Percentiles rank a stretch among this genome's conserved stretches.
phyloP scores from a whole-genome alignment of 2,113 vertebrate species.

The Ochotona princeps region DNA sequence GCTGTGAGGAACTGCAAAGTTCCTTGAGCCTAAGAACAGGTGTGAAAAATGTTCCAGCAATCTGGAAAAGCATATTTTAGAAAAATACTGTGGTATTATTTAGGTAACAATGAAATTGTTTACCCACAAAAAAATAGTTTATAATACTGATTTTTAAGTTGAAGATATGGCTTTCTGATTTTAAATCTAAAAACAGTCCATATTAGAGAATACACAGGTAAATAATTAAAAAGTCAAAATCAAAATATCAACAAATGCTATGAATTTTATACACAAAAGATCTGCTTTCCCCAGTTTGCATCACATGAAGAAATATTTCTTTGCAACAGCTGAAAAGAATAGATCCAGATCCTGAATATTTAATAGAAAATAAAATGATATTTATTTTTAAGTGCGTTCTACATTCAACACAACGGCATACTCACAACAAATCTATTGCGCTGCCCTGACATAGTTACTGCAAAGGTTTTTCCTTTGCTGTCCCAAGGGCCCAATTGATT shows the following conservation, averaged over 20 bases:
- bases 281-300: conserved; percentile 77
- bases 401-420: conserved; percentile 87
- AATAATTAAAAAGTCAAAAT: conserved; percentile 80
- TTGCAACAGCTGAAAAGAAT: conserved; percentile 81
- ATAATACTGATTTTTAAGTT: conserved; percentile 60
- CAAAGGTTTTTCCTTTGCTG: conserved; percentile 90
- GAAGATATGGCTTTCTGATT: conserved; percentile 30
- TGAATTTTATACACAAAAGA: conserved; percentile 67
- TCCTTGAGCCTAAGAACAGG: conserved; percentile 81
- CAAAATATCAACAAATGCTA: conserved; percentile 65
- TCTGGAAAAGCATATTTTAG: conserved; percentile 78
- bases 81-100: conserved; percentile 76
- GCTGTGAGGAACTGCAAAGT: conserved; percentile 82
- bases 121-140: conserved; percentile 50
- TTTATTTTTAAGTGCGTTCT: conserved; percentile 90
- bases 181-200: conserved; percentile 43
- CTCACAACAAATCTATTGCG: conserved; percentile 90
- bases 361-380: conserved; percentile 90
- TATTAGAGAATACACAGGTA: conserved; percentile 68
- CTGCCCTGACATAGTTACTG: conserved; percentile 91
- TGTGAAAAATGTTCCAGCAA: conserved; percentile 82
- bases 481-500: conserved; percentile 93
- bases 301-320: conserved; percentile 83
- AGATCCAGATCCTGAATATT: conserved; percentile 88
- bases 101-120: conserved; percentile 81